Evolutionary conservation across 2,888 invertebrate genomes (phyloP), one percentile per base, ranked within the genome.

Genomic region (Polydrusus pterygomalis): DNA sequence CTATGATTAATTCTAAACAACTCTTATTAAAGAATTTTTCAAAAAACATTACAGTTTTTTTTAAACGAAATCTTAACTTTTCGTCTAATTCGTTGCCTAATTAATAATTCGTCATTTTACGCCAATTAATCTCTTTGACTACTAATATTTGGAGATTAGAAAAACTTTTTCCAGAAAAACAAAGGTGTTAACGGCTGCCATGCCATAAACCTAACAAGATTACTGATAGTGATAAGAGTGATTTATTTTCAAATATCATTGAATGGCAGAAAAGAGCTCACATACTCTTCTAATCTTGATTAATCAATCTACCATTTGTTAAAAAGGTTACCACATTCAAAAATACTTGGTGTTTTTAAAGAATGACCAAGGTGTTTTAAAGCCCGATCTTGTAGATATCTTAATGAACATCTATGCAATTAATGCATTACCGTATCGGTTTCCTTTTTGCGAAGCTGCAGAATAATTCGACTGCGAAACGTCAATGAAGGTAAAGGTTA

Each of bases 391-490:
- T 51, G 51, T 51, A 56, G 11, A 51, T 51, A 71, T 63, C 72
- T 67, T 49, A 64, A 72, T 65, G 72, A 65, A 51, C 72, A 72
- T 72, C 54, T 72, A 51, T 40, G 30, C 65, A 65, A 72, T 72
- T 72, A 72, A 51, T 70, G 49, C 40, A 70, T 70, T 70, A 63
- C n/a, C 63, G 13, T 47, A 30, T 63, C 45, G 17, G 17, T 45
- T 63, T 45, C 47, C 30, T 34, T 34, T 34, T 58, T 34, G 10
- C 15, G 6, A 5, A 5, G 25, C 25, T 25, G 25, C 25, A 5
- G 25, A 25, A 25, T 25, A 1, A 25, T 25, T 25, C n/a, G 45
- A 15, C 45, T 51, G 34, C 34, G 34, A 10, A 34, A 34, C 34
- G 34, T 34, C 8, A 7, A 34, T 3, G 34, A 34, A 34, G 34